Conservation (phyloP, 2,797 vertebrate genomes). For the Xenentodon cancila region DNA sequence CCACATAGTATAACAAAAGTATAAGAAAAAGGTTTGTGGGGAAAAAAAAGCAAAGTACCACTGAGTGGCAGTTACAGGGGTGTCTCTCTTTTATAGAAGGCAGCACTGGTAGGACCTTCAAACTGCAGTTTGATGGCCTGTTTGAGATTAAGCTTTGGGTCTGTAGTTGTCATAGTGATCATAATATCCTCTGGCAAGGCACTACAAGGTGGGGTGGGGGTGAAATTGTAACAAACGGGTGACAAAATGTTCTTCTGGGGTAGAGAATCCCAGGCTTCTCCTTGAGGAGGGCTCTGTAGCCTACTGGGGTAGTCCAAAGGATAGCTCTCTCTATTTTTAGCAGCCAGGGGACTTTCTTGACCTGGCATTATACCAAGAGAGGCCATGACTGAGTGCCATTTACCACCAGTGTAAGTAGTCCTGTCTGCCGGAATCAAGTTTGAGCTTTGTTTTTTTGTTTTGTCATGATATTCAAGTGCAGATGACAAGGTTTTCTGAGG, state of each 20-base stretch:
- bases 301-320: slow-evolving; percentile 77
- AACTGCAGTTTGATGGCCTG: slow-evolving; percentile 88
- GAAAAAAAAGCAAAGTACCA: slow-evolving; percentile 20
- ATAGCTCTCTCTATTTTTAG: slow-evolving; percentile 68
- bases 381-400: slow-evolving; percentile 81
- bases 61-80: slow-evolving; percentile 82
- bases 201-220: slow-evolving; percentile 60
- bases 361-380: slow-evolving; percentile 83
- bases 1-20: slow-evolving; percentile 12
- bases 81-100: slow-evolving; percentile 85
- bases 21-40: too few species aligned
- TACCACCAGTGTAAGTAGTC: slow-evolving; percentile 54
- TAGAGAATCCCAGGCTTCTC: slow-evolving; percentile 66
- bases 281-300: slow-evolving; percentile 67
- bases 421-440: slow-evolving; percentile 64
- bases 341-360: slow-evolving; percentile 66
- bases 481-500: slow-evolving; percentile 57
- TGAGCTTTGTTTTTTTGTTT: slow-evolving; percentile 63
- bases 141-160: slow-evolving; percentile 86
- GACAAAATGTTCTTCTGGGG: slow-evolving; percentile 69
- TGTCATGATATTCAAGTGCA: slow-evolving; percentile 60
- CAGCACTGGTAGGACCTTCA: slow-evolving; percentile 85
- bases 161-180: slow-evolving; percentile 75
- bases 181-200: slow-evolving; percentile 75
- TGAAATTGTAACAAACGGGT: slow-evolving; percentile 64